Conservation (phyloP, 2,113 vertebrate genomes). For the Hystrix cristata region DNA sequence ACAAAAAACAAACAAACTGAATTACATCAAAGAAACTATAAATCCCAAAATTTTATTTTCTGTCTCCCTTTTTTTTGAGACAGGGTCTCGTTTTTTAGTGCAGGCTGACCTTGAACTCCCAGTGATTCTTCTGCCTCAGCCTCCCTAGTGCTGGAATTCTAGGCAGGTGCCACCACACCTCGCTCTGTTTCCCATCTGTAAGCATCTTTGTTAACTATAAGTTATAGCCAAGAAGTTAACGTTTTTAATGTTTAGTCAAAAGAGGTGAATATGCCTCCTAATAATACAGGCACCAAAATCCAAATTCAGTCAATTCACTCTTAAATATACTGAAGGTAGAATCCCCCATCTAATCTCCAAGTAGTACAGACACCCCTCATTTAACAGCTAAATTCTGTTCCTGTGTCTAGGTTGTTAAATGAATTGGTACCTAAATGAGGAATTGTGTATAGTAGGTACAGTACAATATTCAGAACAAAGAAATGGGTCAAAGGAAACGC, state of each 20-base stretch:
- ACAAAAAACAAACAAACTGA: slow-evolving; percentile 8
- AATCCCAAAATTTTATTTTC: background rate
- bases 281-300: background rate
- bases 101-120: background rate
- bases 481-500: background rate
- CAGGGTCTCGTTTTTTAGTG: background rate
- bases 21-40: slow-evolving; percentile 62
- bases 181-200: background rate
- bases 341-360: background rate
- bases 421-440: background rate
- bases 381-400: background rate
- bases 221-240: slow-evolving; percentile 17
- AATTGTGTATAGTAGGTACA: background rate
- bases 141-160: background rate
- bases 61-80: background rate
- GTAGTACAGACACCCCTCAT: background rate
- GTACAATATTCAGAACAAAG: background rate
- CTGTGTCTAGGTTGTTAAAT: background rate
- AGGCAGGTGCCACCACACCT: background rate
- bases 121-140: background rate
- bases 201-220: background rate
- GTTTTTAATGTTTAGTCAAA: slow-evolving; percentile 7
- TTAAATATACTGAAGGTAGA: background rate
- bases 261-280: background rate
- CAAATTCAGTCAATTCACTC: background rate